These are phyloP conservation scores for Phorcus lineatus DNA, from an alignment of 2,888 invertebrate species.

Conservation along the genomic window DNA sequence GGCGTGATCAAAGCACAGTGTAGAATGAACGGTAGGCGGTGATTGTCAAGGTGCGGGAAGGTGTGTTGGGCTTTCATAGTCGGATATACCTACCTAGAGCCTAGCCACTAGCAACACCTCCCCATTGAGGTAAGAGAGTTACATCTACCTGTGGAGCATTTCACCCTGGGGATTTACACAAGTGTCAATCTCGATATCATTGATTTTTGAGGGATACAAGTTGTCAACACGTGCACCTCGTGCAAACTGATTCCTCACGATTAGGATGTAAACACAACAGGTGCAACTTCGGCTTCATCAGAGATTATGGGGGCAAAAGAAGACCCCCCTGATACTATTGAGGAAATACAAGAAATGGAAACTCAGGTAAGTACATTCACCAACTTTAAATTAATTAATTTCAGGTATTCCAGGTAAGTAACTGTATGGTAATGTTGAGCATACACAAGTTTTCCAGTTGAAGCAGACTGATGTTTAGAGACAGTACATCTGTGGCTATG, in stretches of 20 bases:
- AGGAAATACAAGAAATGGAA: constrained; percentile 54
- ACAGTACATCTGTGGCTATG: no score
- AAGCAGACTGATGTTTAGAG: no score
- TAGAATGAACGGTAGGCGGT: neutral
- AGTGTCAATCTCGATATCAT: neutral
- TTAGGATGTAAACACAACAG: neutral
- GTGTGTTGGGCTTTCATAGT: neutral
- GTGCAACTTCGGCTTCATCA: neutral
- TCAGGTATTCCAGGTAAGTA: no score
- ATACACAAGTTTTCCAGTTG: no score
- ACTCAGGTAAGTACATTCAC: constrained; percentile 41
- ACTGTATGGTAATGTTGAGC: no score
- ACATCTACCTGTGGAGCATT: no score
- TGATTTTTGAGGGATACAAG: neutral
- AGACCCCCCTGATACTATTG: constrained; percentile 50
- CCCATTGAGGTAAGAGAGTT: neutral
- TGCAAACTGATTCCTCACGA: neutral
- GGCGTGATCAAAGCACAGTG: neutral
- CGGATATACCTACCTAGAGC: neutral
- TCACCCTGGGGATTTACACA: no score
- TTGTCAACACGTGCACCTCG: neutral
- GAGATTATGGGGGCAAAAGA: constrained; percentile 47
- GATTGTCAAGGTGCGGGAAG: neutral
- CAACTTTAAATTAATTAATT: no score
- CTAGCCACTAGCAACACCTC: neutral